Conservation (phyloP, 2,888 invertebrate species). For the Campaea margaritaria region DNA sequence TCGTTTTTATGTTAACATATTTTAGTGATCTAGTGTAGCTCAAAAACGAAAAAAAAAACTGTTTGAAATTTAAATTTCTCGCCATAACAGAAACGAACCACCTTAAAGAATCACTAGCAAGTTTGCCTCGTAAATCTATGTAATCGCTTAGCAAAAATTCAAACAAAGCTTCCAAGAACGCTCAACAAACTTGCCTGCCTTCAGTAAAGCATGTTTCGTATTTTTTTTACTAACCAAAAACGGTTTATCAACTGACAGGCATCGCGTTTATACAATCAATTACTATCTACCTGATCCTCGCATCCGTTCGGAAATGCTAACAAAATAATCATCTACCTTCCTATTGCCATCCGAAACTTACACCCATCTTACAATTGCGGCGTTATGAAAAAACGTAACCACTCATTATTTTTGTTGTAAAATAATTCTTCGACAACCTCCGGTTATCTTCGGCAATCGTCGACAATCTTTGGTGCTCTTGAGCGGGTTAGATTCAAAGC, state of each 20-base stretch:
- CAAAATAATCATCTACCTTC: constrained; percentile 76
- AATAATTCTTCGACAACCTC: constrained; percentile 47
- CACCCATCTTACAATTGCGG: constrained; percentile 46
- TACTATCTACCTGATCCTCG: constrained; percentile 67
- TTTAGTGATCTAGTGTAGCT: too few species aligned
- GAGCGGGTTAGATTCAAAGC: constrained; percentile 52
- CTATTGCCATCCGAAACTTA: constrained; percentile 69
- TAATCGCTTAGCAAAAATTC: too few species aligned
- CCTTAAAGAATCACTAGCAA: too few species aligned
- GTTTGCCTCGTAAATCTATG: too few species aligned
- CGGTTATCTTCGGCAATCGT: constrained; percentile 26
- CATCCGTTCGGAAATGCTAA: constrained; percentile 77
- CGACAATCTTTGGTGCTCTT: constrained; percentile 12
- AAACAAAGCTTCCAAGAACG: too few species aligned
- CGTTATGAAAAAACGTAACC: constrained; percentile 65
- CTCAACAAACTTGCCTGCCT: too few species aligned
- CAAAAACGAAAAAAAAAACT: too few species aligned
- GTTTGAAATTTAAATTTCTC: too few species aligned
- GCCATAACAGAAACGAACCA: too few species aligned
- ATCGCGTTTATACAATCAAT: constrained; percentile 44
- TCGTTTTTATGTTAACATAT: too few species aligned
- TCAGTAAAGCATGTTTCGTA: neutral
- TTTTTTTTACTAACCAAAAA: constrained; percentile 3
- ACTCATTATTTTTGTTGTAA: constrained; percentile 69
- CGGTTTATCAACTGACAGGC: constrained; percentile 7